A percentile compares a stretch with the other conserved stretches of the same genome.
Conservation (phyloP, 2,888 invertebrate species). For the Diplazon laetatorius region DNA sequence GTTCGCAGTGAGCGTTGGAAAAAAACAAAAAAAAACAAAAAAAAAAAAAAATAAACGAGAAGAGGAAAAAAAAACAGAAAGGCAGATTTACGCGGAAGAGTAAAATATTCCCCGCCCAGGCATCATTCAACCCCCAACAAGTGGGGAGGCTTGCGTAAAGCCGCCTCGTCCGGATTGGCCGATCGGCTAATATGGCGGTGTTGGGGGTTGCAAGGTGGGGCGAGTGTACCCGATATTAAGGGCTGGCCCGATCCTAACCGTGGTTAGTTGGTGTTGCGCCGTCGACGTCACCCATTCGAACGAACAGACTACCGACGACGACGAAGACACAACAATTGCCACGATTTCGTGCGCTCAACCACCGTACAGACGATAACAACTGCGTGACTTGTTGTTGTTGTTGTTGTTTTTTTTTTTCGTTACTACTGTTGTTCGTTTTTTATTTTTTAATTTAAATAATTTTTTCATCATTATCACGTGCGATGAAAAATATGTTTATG, state of each 20-base stretch:
- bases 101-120: slow-evolving; percentile 82
- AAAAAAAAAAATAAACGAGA: no score
- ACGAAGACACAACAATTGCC: slow-evolving; percentile 7
- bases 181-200: slow-evolving; percentile 83
- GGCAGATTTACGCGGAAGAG: slow-evolving; percentile 78
- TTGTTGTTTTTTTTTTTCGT: not conserved
- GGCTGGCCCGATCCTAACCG: slow-evolving; percentile 78
- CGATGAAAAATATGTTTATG: not conserved
- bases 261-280: slow-evolving; percentile 83
- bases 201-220: slow-evolving; percentile 76
- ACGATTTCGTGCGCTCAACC: no score
- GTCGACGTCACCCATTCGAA: slow-evolving; percentile 82
- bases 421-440: not conserved
- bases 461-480: slow-evolving; percentile 14
- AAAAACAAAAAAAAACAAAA: no score
- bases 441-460: no score
- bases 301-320: slow-evolving; percentile 51
- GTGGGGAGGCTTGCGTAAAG: slow-evolving; percentile 79
- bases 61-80: no score
- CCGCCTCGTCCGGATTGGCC: slow-evolving; percentile 82
- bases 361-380: no score
- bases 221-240: slow-evolving; percentile 79
- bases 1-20: slow-evolving; percentile 63
- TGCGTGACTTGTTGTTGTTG: slow-evolving; percentile 4
- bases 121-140: slow-evolving; percentile 79